Evolutionary conservation across 2,888 invertebrate species (phyloP), one percentile per base, ranked within the genome.

Genomic region (Ganaspis brasiliensis): DNA sequence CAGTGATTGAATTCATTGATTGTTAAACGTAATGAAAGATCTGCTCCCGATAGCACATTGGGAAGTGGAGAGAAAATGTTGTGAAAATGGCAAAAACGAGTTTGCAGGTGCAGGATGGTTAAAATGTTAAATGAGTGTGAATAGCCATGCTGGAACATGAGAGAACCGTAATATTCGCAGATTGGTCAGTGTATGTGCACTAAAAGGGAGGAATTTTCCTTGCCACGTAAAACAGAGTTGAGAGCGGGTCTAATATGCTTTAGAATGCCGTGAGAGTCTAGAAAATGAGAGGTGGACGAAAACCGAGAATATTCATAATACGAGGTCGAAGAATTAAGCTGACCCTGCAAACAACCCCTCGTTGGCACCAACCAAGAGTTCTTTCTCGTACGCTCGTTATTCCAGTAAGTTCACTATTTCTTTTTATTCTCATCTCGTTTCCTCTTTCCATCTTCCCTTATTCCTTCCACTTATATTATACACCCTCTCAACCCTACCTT

Each of bases 221-320:
- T 86, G 85, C 82, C 82, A 81, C 81, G 81, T 85, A 80, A 82
- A 82, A 81, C 81, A 79, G 79, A 84, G 79, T 85, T 82, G 79
- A 85, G 83, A 86, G 86, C 85, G 79, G 82, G 81, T 86, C 86
- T 86, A 86, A 86, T 86, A 85, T 86, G 85, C 86, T 86, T 86
- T 86, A 72, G 78, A 72, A 78, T 78, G 73, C 75, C 72, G 24
- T 49, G 59, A 56, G 70, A 26, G 70, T 57, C 21, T 67, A 59
- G 71, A 73, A 76, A 76, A 71, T 76, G 73, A 73, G 76, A 73
- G 59, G 45, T 49, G 67, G 73, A 76, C 74, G 79, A 77, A 77
- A 83, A 77, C 79, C 77, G 79, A 78, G 83, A 84, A 84, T 85
- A 86, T 86, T 86, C 85, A 83, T 85, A 86, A 85, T 84, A 81